A percentile compares a stretch with the other conserved stretches of the same genome.
phyloP scores from a whole-genome alignment of 2,888 invertebrate genomes.

The Eustalomyia histrio region DNA sequence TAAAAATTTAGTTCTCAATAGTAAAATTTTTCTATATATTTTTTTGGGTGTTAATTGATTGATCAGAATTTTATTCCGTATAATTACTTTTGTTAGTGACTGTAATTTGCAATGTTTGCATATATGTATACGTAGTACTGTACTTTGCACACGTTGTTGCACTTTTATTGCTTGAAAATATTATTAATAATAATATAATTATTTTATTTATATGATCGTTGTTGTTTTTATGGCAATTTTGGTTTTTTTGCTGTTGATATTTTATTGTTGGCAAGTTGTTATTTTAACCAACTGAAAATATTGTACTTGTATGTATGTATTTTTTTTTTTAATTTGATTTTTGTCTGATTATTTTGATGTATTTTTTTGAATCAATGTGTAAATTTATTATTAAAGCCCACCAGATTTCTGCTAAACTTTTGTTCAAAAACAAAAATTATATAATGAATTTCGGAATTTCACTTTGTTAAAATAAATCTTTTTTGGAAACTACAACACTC shows the following conservation, averaged over 20 bases:
- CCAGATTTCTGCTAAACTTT: too few relatives aligned
- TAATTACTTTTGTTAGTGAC: neutral
- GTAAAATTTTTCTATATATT: too few relatives aligned
- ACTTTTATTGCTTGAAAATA: conserved; percentile 52
- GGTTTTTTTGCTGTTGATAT: conserved; percentile 22
- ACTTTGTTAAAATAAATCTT: too few relatives aligned
- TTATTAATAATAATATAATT: conserved; percentile 48
- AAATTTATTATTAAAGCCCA: conserved; percentile 21
- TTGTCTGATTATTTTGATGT: neutral
- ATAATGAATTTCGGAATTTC: too few relatives aligned
- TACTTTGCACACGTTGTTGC: conserved; percentile 56
- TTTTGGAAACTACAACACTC: too few relatives aligned
- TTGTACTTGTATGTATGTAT: conserved; percentile 25
- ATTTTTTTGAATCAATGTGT: conserved; percentile 34
- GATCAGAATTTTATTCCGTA: too few relatives aligned
- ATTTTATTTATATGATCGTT: conserved; percentile 54
- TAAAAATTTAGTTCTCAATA: too few relatives aligned
- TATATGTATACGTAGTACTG: conserved; percentile 7
- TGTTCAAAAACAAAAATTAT: too few relatives aligned
- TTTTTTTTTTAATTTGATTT: neutral
- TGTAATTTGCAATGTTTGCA: neutral
- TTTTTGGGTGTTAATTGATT: too few relatives aligned
- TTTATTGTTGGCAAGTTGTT: conserved; percentile 60
- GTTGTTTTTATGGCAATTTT: conserved; percentile 8
- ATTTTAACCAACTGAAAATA: conserved; percentile 55